phyloP scores from a whole-genome alignment of 64 coral and sea anemone genomes.

The Montipora cactus region DNA sequence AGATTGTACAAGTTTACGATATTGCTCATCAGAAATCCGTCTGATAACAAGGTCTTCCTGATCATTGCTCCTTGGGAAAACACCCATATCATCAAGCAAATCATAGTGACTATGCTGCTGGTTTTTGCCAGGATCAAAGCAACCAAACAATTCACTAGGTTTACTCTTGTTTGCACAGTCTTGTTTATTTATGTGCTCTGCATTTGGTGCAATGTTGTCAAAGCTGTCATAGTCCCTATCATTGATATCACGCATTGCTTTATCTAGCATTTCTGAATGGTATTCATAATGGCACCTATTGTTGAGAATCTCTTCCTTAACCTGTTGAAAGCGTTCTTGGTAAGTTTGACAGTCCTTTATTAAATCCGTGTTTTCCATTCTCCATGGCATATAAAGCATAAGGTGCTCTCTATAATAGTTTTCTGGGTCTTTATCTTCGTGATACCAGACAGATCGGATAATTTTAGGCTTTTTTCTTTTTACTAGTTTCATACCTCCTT shows the following conservation, averaged over 20 bases:
- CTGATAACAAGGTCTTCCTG: no score
- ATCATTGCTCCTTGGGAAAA: no score
- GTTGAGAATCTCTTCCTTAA: not conserved
- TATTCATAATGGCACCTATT: constrained; percentile 34
- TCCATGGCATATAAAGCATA: constrained; percentile 72
- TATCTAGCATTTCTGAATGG: constrained; percentile 42
- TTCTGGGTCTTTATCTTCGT: constrained; percentile 78
- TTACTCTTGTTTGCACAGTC: no score
- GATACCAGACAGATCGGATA: constrained; percentile 61
- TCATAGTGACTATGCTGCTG: not conserved
- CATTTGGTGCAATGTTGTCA: no score
- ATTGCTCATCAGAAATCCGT: no score
- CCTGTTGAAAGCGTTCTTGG: constrained; percentile 44
- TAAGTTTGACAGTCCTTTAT: constrained; percentile 42
- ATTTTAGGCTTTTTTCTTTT: constrained; percentile 58
- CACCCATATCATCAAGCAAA: no score
- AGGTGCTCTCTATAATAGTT: constrained; percentile 78
- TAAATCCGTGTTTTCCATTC: constrained; percentile 56
- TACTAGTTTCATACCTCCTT: constrained; percentile 62
- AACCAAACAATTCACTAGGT: no score
- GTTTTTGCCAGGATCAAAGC: no score
- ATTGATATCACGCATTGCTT: not conserved
- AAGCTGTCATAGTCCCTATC: no score
- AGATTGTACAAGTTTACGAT: no score
- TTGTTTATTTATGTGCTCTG: no score